Conservation (phyloP, 2,113 vertebrate genomes). For the Chunga burmeisteri region DNA sequence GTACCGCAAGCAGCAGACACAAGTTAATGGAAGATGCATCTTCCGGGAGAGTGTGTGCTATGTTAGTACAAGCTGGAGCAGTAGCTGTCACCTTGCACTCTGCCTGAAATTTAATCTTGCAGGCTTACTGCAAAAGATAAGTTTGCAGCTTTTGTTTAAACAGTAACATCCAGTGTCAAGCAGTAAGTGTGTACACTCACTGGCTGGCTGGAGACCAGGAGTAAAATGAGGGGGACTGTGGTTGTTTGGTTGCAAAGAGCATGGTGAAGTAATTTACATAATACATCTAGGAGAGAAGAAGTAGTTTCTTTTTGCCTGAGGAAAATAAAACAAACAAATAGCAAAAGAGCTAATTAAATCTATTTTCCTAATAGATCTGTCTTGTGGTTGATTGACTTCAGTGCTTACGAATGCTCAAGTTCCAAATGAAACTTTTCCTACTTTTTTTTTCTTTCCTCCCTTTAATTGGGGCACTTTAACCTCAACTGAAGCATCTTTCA, state of each 20-base stretch:
- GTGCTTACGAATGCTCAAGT: not conserved
- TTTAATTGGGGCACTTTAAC: not conserved
- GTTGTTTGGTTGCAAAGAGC: not conserved
- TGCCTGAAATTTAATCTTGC: not conserved
- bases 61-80: not conserved
- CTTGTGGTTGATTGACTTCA: not conserved
- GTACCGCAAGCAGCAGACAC: not conserved
- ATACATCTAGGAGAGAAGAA: not conserved
- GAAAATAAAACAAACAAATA: not conserved
- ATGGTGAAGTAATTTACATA: not conserved
- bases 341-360: not conserved
- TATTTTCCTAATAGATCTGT: not conserved
- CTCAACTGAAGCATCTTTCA: not conserved
- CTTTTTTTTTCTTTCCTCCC: not conserved
- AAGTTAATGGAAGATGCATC: not conserved
- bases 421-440: not conserved
- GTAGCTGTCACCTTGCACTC: not conserved
- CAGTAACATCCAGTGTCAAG: not conserved
- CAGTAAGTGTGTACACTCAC: not conserved
- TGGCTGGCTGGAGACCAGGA: not conserved
- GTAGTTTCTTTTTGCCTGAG: not conserved
- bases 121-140: not conserved
- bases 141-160: not conserved
- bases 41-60: not conserved
- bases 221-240: not conserved